Base-by-base conservation (phyloP, 1,140 invertebrate genomes). In the Cheumatopsyche charites region DNA sequence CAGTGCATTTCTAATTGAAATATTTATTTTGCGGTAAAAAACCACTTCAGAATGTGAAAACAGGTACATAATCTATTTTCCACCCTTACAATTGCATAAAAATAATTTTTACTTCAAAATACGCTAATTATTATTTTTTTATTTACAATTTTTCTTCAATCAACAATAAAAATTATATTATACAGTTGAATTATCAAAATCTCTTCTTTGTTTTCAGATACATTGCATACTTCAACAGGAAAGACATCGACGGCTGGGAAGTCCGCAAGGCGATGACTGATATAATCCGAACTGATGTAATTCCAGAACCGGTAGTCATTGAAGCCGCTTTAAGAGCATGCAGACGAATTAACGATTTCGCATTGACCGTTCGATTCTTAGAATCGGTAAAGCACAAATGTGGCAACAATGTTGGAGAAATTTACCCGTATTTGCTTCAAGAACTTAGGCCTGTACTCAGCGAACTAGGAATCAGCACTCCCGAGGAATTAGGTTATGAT, bases 231-330 rank as follows among this genome's bases (percentile, higher is more conserved):
- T 96, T 99, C 85, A 94, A 90, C 80, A 88, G 94, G 62, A 86
- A 88, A 47, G 93, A 98, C 77, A 95, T 99, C 80, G 97, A 99
- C 85, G 91, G 91, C 45, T 99, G 98, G 98, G 95, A 98, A 86
- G 88, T 97, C 73, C 90, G 98, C 21, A 94, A 96, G 80, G 91
- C 88, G 29, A 91, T 93, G 88, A 93, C 92, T 77, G 90, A 93
- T 80, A 79, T 94, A 41, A 86, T 90, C 83, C 93, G 92, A 77
- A 91, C 94, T 88, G 97, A 99, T 87, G 85, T 95, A 75, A 90
- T 99, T 45, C 97, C 98, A 4, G 97, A 99, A 80, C 98, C 98
- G 65, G 92, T 89, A 80, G 94, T 99, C 75, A 90, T 99, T 65
- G 90, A 89, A 78, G 94, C 97, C 70, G 95, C 91, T n/a, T 81